A percentile compares a stretch with the other conserved stretches of the same genome.
Evolutionary conservation across 1,140 invertebrate species (phyloP).

Genomic region (Branchinecta lynchi): DNA sequence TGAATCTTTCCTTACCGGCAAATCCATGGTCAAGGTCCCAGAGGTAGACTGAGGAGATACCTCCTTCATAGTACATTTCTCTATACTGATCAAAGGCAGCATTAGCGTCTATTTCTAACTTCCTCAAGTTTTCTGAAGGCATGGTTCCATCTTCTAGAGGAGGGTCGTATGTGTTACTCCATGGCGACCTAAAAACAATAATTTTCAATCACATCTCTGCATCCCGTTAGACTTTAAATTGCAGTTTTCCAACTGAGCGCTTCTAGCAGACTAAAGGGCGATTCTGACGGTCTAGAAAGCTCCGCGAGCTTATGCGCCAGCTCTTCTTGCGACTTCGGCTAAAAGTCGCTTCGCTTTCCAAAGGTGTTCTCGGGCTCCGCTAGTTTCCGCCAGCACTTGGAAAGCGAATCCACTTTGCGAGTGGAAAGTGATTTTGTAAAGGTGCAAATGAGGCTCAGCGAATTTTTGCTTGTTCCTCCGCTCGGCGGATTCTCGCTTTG

Average conservation of each 20-base stretch:
- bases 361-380: too few relatives aligned
- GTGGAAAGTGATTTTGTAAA: conserved; percentile 18
- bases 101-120: conserved; percentile 95
- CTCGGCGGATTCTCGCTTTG: too few relatives aligned
- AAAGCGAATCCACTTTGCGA: too few relatives aligned
- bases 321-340: too few relatives aligned
- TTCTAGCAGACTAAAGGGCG: too few relatives aligned
- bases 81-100: conserved; percentile 96
- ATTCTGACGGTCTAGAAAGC: too few relatives aligned
- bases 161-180: conserved; percentile 98
- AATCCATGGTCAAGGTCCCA: conserved; percentile 99
- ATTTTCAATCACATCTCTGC: neutral
- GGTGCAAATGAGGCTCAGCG: conserved; percentile 8
- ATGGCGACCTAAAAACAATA: conserved; percentile 68
- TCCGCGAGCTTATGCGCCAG: too few relatives aligned
- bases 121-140: conserved; percentile 88
- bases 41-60: conserved; percentile 95
- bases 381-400: too few relatives aligned
- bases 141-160: conserved; percentile 94
- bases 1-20: conserved; percentile 44
- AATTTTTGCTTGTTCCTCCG: too few relatives aligned
- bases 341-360: too few relatives aligned
- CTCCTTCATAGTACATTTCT: conserved; percentile 99
- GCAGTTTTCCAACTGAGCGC: too few relatives aligned
- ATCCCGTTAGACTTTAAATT: too few relatives aligned